Evolutionary conservation across 2,888 invertebrate genomes (phyloP).

Genomic region (Aproaerema taeniolella): DNA sequence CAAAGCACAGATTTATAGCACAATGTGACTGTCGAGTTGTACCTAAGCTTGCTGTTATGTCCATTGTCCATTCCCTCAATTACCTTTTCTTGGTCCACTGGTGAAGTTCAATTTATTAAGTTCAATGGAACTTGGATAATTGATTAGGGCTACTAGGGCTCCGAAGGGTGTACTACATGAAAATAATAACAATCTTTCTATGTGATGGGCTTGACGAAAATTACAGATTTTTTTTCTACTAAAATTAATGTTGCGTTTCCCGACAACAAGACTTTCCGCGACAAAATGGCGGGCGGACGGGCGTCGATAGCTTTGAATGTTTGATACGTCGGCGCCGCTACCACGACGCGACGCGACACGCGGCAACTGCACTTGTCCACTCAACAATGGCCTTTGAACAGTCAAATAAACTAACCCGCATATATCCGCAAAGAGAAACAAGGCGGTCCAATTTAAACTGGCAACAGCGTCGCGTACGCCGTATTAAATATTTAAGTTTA

Average conservation of each 20-base stretch:
- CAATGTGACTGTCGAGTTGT: too few relatives aligned
- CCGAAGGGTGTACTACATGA: too few relatives aligned
- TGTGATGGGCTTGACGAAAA: too few relatives aligned
- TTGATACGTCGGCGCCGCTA: conserved; percentile 33
- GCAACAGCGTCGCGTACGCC: conserved; percentile 25
- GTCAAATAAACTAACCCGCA: conserved; percentile 11
- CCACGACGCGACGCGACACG: conserved; percentile 20
- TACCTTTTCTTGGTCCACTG: too few relatives aligned
- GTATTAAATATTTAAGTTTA: conserved; percentile 34
- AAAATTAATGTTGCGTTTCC: conserved; percentile 39
- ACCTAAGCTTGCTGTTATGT: too few relatives aligned
- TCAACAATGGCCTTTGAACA: conserved; percentile 19
- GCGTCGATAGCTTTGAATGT: conserved; percentile 45
- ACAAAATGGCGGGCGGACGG: conserved; percentile 34
- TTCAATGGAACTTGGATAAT: too few relatives aligned
- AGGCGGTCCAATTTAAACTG: conserved; percentile 21
- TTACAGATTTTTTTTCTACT: too few relatives aligned
- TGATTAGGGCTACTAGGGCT: too few relatives aligned
- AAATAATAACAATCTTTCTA: too few relatives aligned
- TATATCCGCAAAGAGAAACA: conserved; percentile 7
- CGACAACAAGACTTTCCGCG: conserved; percentile 34
- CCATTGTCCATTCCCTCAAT: too few relatives aligned
- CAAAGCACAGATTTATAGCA: too few relatives aligned
- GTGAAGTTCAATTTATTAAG: too few relatives aligned
- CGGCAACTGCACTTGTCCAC: conserved; percentile 26